Conservation (phyloP, 2,888 invertebrate genomes). For the Myopa tessellatipennis region DNA sequence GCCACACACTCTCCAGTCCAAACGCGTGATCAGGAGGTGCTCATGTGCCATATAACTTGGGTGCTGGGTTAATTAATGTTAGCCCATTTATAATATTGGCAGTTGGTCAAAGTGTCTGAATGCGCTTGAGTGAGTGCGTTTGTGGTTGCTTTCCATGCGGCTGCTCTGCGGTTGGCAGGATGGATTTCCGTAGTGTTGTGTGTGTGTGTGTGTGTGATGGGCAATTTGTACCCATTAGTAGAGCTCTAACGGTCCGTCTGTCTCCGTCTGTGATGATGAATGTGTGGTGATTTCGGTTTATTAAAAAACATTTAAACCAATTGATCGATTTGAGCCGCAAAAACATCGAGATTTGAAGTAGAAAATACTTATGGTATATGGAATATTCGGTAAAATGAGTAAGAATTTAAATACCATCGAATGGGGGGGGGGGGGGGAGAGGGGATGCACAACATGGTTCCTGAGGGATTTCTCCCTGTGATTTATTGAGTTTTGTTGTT, state of each 20-base stretch:
- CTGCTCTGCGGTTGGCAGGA: conserved; percentile 28
- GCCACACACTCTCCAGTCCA: conserved; percentile 10
- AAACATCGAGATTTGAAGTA: not conserved
- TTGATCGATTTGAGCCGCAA: conserved; percentile 46
- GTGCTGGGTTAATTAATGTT: conserved; percentile 60
- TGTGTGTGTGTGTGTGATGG: conserved; percentile 49
- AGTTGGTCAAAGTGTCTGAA: conserved; percentile 50
- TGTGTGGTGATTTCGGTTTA: conserved; percentile 57
- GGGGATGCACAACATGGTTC: not conserved
- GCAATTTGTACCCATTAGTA: conserved; percentile 64
- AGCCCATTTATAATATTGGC: conserved; percentile 65
- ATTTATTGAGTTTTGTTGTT: too few species aligned
- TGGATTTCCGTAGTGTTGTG: conserved; percentile 19
- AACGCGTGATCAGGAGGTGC: conserved; percentile 38
- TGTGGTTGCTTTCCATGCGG: conserved; percentile 44
- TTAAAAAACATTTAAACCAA: conserved; percentile 60
- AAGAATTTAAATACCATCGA: not conserved
- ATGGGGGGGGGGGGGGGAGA: too few species aligned
- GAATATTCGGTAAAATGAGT: not conserved
- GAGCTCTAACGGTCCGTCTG: conserved; percentile 53
- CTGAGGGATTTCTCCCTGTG: too few species aligned
- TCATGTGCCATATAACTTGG: conserved; percentile 46
- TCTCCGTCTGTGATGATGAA: conserved; percentile 47
- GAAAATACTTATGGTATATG: not conserved
- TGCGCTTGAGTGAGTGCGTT: conserved; percentile 38